These are phyloP conservation scores for Mechanitis mazaeus DNA, from an alignment of 2,888 invertebrate species.

Conservation along the genomic window DNA sequence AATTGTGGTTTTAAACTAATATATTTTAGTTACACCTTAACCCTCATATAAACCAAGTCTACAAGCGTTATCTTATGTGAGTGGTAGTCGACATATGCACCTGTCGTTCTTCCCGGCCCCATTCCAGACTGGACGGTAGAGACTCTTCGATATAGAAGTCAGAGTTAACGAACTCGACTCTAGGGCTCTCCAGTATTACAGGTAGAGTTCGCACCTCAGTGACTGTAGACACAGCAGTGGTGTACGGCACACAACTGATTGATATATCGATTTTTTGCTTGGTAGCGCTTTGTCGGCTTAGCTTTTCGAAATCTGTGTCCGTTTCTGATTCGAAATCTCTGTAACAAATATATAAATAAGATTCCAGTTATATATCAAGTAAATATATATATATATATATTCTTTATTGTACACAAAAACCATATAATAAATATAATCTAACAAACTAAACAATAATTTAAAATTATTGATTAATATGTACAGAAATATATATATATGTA, in stretches of 20 bases:
- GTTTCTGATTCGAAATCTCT: conserved; percentile 89
- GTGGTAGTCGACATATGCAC: conserved; percentile 45
- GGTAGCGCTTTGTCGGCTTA: conserved; percentile 78
- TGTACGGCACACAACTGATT: conserved; percentile 64
- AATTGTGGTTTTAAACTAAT: conserved; percentile 17
- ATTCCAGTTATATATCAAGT: not conserved
- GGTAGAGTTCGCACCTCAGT: conserved; percentile 73
- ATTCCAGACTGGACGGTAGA: conserved; percentile 88
- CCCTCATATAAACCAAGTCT: not conserved
- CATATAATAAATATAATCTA: too few relatives aligned
- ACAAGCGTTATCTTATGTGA: conserved; percentile 28
- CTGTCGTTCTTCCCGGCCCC: conserved; percentile 75
- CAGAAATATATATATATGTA: too few relatives aligned
- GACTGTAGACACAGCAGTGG: conserved; percentile 72
- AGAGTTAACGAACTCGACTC: conserved; percentile 83
- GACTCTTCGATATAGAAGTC: conserved; percentile 94
- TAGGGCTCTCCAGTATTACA: conserved; percentile 45
- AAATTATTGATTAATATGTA: too few relatives aligned
- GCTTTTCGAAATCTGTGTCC: conserved; percentile 89
- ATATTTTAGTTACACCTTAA: not conserved
- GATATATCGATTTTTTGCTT: conserved; percentile 58
- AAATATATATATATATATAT: not conserved
- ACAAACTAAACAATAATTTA: too few relatives aligned
- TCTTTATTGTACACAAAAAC: too few relatives aligned
- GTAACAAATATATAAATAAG: conserved; percentile 23